Evolutionary conservation across 2,797 vertebrate genomes (phyloP), one percentile per base, ranked within the genome.

Genomic region (Brachyalestes nurse): DNA sequence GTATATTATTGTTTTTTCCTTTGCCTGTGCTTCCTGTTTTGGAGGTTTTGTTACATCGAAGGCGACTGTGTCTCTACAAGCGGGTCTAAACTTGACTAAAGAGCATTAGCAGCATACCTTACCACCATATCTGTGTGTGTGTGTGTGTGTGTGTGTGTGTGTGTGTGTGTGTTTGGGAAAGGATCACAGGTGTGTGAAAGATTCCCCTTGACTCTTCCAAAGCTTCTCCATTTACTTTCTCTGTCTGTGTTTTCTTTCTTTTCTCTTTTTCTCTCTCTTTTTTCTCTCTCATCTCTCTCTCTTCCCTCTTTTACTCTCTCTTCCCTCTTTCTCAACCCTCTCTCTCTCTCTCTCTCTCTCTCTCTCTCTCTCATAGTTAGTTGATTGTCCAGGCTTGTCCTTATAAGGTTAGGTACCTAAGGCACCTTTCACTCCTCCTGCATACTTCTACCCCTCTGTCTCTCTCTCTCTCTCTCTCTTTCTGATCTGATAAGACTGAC

Each of bases 311-410:
- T 40, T 38, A 42, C 34, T 45, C 17, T 45, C 38, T 21, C 38
- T 21, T 38, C 45, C 65, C 45, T 16, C n/a, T 9, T 47, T n/a
- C 23, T 34, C n/a, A 6, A 1, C 28, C 3, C 28, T 28, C 28
- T 28, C 28, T 28, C 28, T 28, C 28, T 28, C 28, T 28, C 28
- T 71, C 13, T 17, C 61, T 74, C 60, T 47, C 71, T 65, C 28
- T 64, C 58, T 80, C 51, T 5, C 23, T 34, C 38, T 42, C 34
- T 40, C 38, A 42, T 4, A 17, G 6, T 16, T 58, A 21, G 51
- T n/a, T 57, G 55, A 7, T 21, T 25, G 58, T 60, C 58, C 77
- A 84, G 69, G 83, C 69, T 79, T 84, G 83, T 53, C 55, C 49
- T 45, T 81, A 75, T 67, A 70, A 69, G 77, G 77, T 34, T 55